Evolutionary conservation across 2,888 invertebrate genomes (phyloP), one percentile per base, ranked within the genome.

Genomic region (Drosophila bunnanda): DNA sequence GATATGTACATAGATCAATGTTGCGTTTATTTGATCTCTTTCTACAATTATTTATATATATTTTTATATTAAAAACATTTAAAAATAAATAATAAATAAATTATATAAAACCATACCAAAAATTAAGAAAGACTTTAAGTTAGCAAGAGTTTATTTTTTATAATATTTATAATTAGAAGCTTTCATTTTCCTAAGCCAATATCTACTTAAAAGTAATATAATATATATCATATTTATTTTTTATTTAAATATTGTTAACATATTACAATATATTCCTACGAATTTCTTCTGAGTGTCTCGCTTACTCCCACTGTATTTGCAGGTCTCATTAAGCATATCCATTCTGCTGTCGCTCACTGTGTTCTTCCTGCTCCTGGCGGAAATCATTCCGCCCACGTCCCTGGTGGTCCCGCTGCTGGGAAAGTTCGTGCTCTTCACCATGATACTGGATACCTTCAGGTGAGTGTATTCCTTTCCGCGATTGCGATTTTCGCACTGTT

Each of bases 401-500:
- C 95, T 98, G 90, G 97, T 98, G 90, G 97, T 98, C 91, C 98
- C 98, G 82, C 94, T 98, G 85, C 95, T 98, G 88, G 98, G 98
- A 92, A 98, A 98, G 94, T 98, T 98, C 93, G 97, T 98, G 93
- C 95, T 98, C 86, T 98, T 98, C 94, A 98, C 98, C 85, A 98
- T 98, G 98, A 97, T 98, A 92, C 95, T 98, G 90, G 98, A 98
- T 93, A 98, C 98, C 71, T 96, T 98, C 94, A 97, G 97, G 97
- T 97, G 92, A 93, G 92, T 91, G 4, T 25, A 4, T 25, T 25
- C 50, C 30, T 20, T 38, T n/a, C 13, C 36, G 25, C 32, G 15
- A 34, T 52, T 30, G 1, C 17, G 28, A 30, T 46, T 34, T 52
- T 52, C 10, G 50, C 5, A 9, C 2, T 20, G 50, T 8, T 50